A percentile compares a stretch with the other conserved stretches of the same genome.
Evolutionary conservation across 1,140 invertebrate species (phyloP).

Genomic region (Dinothrombium tinctorium): DNA sequence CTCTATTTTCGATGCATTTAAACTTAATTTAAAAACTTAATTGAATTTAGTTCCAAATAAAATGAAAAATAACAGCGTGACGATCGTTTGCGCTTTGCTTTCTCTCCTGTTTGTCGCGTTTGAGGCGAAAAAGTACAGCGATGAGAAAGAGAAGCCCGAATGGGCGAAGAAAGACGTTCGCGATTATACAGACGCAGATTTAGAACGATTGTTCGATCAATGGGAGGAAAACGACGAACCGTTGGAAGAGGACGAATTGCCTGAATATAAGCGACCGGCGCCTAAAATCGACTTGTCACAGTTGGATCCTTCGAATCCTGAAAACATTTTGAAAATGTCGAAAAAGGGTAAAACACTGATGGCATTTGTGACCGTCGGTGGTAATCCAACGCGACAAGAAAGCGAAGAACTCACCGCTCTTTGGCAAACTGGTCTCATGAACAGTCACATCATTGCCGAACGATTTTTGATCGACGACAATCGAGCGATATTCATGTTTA

Average conservation of each 20-base stretch:
- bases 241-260: slow-evolving; percentile 71
- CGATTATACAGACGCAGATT: slow-evolving; percentile 75
- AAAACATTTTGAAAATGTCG: slow-evolving; percentile 52
- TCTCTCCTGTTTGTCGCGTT: no score
- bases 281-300: slow-evolving; percentile 53
- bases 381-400: slow-evolving; percentile 34
- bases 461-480: slow-evolving; percentile 78
- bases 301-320: slow-evolving; percentile 49
- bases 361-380: slow-evolving; percentile 70
- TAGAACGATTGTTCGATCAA: slow-evolving; percentile 75
- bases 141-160: no score
- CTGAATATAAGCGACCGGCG: slow-evolving; percentile 54
- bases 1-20: no score
- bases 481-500: slow-evolving; percentile 81
- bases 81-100: no score
- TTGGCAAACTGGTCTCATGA: slow-evolving; percentile 80
- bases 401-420: slow-evolving; percentile 60
- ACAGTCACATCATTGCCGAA: slow-evolving; percentile 81
- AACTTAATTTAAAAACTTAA: no score
- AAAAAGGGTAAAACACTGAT: slow-evolving; percentile 88
- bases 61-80: no score
- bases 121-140: no score
- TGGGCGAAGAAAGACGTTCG: slow-evolving; percentile 66
- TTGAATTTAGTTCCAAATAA: no score
- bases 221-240: slow-evolving; percentile 97